Percentiles rank a stretch among this genome's conserved stretches.
Evolutionary conservation across 2,113 vertebrate genomes (phyloP).

Genomic region (Datnioides undecimradiatus): DNA sequence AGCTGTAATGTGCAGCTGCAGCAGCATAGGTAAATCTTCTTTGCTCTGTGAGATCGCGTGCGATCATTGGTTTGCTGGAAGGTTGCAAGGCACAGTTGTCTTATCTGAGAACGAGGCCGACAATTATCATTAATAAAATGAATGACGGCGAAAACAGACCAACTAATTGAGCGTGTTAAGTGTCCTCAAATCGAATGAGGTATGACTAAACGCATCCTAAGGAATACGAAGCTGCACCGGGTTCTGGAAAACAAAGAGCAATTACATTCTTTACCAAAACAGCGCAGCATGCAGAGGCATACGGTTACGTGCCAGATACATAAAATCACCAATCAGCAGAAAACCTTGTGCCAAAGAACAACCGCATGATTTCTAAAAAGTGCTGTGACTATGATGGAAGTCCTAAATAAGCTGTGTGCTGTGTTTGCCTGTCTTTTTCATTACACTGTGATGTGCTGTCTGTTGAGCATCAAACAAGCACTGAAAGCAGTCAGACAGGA

Average conservation of each 20-base stretch:
- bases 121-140: conserved; percentile 73
- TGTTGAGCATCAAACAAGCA: conserved; percentile 52
- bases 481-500: conserved; percentile 20
- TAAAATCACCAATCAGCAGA: conserved; percentile 70
- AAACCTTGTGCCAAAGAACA: conserved; percentile 53
- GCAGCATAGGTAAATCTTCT: conserved; percentile 22
- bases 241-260: conserved; percentile 52
- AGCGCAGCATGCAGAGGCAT: conserved; percentile 19
- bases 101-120: conserved; percentile 57
- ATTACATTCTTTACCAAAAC: conserved; percentile 36
- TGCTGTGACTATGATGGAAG: conserved; percentile 61
- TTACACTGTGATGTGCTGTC: conserved; percentile 55
- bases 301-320: conserved; percentile 64
- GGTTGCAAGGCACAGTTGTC: conserved; percentile 58
- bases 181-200: conserved; percentile 78
- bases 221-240: conserved; percentile 66
- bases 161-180: conserved; percentile 75
- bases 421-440: conserved; percentile 59
- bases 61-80: conserved; percentile 13
- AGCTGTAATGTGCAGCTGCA: conserved; percentile 24
- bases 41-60: conserved; percentile 13
- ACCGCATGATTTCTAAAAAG: conserved; percentile 66
- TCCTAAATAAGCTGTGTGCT: conserved; percentile 61
- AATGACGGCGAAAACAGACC: conserved; percentile 72
- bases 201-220: conserved; percentile 78